Evolutionary conservation across 2,888 invertebrate genomes (phyloP).

Genomic region (Drymonia ruficornis): DNA sequence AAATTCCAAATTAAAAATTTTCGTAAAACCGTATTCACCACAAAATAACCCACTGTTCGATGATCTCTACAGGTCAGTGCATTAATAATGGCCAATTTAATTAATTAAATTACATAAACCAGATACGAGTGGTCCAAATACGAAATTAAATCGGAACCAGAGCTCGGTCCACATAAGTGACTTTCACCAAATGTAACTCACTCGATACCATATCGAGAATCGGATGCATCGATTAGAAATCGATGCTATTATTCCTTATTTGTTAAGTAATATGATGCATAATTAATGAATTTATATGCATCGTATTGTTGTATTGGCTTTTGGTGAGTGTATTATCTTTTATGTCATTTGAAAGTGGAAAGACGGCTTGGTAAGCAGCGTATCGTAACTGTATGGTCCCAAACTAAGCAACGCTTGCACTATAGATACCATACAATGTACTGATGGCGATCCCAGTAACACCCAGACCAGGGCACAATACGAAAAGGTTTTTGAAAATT

Average conservation of each 20-base stretch:
- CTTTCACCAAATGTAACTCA: constrained; percentile 50
- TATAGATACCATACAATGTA: not conserved
- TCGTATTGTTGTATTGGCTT: not conserved
- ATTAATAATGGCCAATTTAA: not conserved
- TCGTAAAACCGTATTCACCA: too few relatives aligned
- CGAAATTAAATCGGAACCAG: constrained; percentile 51
- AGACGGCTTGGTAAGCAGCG: too few relatives aligned
- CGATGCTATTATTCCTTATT: constrained; percentile 10
- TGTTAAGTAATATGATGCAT: not conserved
- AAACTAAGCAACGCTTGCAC: too few relatives aligned
- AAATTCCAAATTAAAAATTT: too few relatives aligned
- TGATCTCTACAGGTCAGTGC: too few relatives aligned
- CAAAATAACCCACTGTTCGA: too few relatives aligned
- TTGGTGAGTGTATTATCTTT: not conserved
- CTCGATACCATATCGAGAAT: constrained; percentile 37
- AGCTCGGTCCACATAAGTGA: constrained; percentile 24
- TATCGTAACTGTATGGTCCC: too few relatives aligned
- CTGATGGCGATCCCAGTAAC: not conserved
- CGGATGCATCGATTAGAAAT: constrained; percentile 49
- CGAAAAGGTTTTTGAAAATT: too few relatives aligned
- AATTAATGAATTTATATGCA: not conserved
- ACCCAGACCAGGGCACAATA: too few relatives aligned
- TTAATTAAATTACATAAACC: constrained; percentile 12
- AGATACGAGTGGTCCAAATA: constrained; percentile 29
- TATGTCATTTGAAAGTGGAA: too few relatives aligned